Conservation (phyloP, 2,113 vertebrate genomes). For the Orientallactaga bullata region DNA sequence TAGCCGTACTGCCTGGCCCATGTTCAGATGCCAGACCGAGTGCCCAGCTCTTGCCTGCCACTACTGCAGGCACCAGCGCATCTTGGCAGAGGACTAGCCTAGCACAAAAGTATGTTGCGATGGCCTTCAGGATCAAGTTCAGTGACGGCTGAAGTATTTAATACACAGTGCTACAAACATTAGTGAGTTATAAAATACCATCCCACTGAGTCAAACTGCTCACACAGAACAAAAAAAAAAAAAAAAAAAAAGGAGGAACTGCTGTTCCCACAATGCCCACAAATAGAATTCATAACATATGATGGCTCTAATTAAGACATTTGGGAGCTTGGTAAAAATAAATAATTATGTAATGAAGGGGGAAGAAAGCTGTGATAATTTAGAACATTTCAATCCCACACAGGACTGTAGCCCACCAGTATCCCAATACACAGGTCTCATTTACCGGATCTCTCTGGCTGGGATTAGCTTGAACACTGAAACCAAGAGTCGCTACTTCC, state of each 20-base stretch:
- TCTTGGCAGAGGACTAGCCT: background rate
- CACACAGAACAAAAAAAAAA: background rate
- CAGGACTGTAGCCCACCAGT: background rate
- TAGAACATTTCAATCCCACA: background rate
- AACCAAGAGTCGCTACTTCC: background rate
- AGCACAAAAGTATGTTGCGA: background rate
- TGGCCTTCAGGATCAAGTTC: background rate
- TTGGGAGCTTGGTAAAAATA: slow-evolving; percentile 64
- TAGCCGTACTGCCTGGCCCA: background rate
- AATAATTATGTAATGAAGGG: slow-evolving; percentile 48
- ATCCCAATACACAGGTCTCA: background rate
- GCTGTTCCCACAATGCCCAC: slow-evolving; percentile 25
- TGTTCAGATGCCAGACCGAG: fast-evolving
- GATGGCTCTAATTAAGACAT: slow-evolving; percentile 45
- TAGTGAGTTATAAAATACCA: slow-evolving; percentile 61
- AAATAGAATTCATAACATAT: slow-evolving; percentile 68
- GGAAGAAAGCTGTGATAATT: background rate
- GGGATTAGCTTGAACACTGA: too few relatives aligned
- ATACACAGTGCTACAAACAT: slow-evolving; percentile 45
- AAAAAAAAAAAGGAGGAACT: background rate
- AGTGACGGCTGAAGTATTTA: background rate
- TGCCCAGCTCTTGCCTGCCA: fast-evolving
- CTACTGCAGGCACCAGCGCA: background rate
- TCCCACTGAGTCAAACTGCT: slow-evolving; percentile 50
- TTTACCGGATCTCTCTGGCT: background rate